Percentiles rank a stretch among this genome's conserved stretches.
phyloP scores from a whole-genome alignment of 2,888 invertebrate species.

The Cosmopolites sordidus region DNA sequence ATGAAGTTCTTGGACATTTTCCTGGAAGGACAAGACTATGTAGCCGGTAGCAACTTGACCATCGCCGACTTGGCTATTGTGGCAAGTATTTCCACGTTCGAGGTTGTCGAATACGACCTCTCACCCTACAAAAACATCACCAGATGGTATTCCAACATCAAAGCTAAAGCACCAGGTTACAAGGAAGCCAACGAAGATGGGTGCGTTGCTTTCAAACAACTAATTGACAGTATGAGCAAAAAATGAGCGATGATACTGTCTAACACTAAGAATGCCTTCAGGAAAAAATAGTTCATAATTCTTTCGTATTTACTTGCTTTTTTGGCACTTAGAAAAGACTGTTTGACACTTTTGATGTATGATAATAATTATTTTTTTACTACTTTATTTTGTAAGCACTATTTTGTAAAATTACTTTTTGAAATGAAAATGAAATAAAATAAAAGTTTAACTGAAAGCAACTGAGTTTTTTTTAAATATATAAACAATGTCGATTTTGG shows the following conservation, averaged over 20 bases:
- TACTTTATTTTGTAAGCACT: too few species aligned
- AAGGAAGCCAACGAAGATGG: slow-evolving; percentile 46
- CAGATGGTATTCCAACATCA: slow-evolving; percentile 47
- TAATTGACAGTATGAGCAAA: slow-evolving; percentile 38
- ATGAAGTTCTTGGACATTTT: slow-evolving; percentile 67
- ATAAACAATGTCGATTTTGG: too few species aligned
- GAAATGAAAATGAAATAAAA: too few species aligned
- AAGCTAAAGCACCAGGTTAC: slow-evolving; percentile 57
- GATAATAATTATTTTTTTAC: too few species aligned
- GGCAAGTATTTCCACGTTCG: slow-evolving; percentile 65
- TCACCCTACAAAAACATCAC: slow-evolving; percentile 63
- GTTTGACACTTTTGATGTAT: too few species aligned
- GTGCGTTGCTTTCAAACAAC: slow-evolving; percentile 38
- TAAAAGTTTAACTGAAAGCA: too few species aligned
- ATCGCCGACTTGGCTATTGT: slow-evolving; percentile 72
- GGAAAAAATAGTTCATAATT: too few species aligned
- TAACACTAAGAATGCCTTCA: too few species aligned
- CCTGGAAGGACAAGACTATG: slow-evolving; percentile 65
- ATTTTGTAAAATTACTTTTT: too few species aligned
- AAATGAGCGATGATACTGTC: slow-evolving; percentile 23
- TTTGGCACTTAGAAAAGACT: too few species aligned
- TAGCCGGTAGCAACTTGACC: slow-evolving; percentile 68
- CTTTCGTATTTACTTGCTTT: too few species aligned
- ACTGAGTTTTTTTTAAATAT: too few species aligned
- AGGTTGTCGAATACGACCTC: slow-evolving; percentile 60